These are phyloP conservation scores for Ptychobarbus kaznakovi DNA, from an alignment of 2,797 vertebrate species.

Conservation along the genomic window DNA sequence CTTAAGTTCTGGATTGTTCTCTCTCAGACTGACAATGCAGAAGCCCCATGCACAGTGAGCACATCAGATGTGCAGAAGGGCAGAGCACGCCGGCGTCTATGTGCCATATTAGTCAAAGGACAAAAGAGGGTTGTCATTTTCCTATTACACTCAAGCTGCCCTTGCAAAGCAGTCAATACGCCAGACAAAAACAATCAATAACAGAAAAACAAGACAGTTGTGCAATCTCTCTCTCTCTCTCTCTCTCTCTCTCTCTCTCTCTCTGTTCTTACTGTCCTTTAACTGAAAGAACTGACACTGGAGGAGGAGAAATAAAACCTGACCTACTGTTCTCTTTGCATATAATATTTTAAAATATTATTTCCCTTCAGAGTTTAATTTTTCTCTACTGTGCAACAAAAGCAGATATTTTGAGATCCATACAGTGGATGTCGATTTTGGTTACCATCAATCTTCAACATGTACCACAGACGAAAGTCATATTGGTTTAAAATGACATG, in stretches of 20 bases:
- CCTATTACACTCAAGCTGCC: slow-evolving; percentile 65
- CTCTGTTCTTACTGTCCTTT: slow-evolving; percentile 44
- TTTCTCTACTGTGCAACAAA: neutral
- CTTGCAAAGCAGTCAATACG: slow-evolving; percentile 69
- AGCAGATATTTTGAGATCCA: neutral
- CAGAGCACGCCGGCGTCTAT: slow-evolving; percentile 37
- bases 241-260: neutral
- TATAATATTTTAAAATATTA: neutral
- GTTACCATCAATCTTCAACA: too few species aligned
- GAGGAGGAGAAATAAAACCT: neutral
- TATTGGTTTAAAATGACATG: neutral
- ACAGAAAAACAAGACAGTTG: slow-evolving; percentile 66
- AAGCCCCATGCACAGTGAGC: slow-evolving; percentile 19
- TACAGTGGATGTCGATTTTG: neutral
- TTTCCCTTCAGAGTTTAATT: neutral
- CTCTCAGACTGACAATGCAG: neutral
- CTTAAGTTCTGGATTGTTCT: neutral
- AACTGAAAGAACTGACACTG: slow-evolving; percentile 37
- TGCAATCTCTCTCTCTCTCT: slow-evolving; percentile 51
- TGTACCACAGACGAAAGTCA: neutral
- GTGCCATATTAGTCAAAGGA: slow-evolving; percentile 58
- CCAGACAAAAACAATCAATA: slow-evolving; percentile 71
- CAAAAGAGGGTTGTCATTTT: slow-evolving; percentile 63
- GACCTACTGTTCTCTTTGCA: neutral
- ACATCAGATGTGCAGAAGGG: slow-evolving; percentile 48